A percentile compares a stretch with the other conserved stretches of the same genome.
Conservation (phyloP, 1,140 invertebrate species). For the Calliphora vicina region DNA sequence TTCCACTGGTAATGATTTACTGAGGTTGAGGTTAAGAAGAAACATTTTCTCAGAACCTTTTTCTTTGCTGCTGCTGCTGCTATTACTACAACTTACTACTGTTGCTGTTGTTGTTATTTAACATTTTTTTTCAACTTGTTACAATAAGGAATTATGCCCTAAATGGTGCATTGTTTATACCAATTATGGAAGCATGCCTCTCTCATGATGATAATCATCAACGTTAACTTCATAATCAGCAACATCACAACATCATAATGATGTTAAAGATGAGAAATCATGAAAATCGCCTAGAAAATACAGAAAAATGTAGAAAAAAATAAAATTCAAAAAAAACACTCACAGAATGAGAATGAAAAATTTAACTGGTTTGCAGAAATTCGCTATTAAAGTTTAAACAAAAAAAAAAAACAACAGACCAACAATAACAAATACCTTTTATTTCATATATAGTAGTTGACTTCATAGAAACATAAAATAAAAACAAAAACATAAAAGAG, state of each 20-base stretch:
- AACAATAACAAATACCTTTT: neutral
- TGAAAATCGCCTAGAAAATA: neutral
- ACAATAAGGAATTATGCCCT: slow-evolving; percentile 20
- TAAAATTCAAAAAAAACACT: neutral
- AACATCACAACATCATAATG: neutral
- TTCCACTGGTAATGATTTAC: neutral
- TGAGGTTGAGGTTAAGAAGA: neutral
- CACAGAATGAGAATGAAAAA: neutral
- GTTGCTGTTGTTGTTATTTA: neutral
- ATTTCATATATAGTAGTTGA: too few relatives aligned
- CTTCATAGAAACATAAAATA: too few relatives aligned
- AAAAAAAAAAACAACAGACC: neutral
- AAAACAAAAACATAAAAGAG: too few relatives aligned
- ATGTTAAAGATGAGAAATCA: neutral
- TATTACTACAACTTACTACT: too few relatives aligned
- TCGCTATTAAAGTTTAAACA: neutral
- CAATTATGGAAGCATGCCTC: slow-evolving; percentile 15
- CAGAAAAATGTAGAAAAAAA: neutral
- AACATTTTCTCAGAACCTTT: neutral
- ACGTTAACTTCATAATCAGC: neutral
- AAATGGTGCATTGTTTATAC: slow-evolving; percentile 30
- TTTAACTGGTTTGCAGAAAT: neutral
- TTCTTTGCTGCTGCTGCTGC: neutral
- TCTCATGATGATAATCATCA: neutral
- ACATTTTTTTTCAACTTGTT: neutral